Percentiles rank a stretch among this genome's conserved stretches.
phyloP scores from a whole-genome alignment of 92 coral and sea anemone genomes.

The Zoanthus sansibaricus region DNA sequence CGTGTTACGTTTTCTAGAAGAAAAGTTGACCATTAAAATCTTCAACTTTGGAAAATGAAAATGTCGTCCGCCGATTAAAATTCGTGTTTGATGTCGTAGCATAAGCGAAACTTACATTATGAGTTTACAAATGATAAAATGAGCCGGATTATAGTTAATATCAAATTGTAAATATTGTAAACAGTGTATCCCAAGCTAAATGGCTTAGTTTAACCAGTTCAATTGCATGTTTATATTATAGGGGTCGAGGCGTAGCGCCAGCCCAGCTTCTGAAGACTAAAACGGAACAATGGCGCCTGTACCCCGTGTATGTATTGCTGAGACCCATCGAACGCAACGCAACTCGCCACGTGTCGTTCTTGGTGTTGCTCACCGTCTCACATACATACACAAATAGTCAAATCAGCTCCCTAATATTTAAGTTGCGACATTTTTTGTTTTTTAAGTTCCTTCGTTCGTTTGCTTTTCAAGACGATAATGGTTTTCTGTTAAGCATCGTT shows the following conservation, averaged over 20 bases:
- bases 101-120: not conserved
- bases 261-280: slow-evolving; percentile 40
- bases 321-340: slow-evolving; percentile 15
- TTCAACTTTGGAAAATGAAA: too few relatives aligned
- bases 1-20: too few relatives aligned
- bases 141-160: not conserved
- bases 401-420: not conserved
- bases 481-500: not conserved
- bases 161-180: not conserved
- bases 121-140: too few relatives aligned
- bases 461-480: not conserved
- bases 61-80: too few relatives aligned
- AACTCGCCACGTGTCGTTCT: slow-evolving; percentile 23
- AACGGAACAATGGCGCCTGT: not conserved
- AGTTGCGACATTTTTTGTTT: not conserved
- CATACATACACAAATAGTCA: slow-evolving; percentile 40
- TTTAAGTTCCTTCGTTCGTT: not conserved
- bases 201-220: slow-evolving; percentile 2
- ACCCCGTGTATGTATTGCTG: slow-evolving; percentile 48
- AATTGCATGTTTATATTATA: slow-evolving; percentile 38
- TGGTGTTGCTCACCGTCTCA: slow-evolving; percentile 21
- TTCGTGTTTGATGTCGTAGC: too few relatives aligned
- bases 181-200: not conserved
- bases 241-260: slow-evolving; percentile 50
- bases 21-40: too few relatives aligned